Percentiles rank a stretch among this genome's conserved stretches.
phyloP scores from a whole-genome alignment of 2,888 invertebrate genomes.

The Chalcis sispes region DNA sequence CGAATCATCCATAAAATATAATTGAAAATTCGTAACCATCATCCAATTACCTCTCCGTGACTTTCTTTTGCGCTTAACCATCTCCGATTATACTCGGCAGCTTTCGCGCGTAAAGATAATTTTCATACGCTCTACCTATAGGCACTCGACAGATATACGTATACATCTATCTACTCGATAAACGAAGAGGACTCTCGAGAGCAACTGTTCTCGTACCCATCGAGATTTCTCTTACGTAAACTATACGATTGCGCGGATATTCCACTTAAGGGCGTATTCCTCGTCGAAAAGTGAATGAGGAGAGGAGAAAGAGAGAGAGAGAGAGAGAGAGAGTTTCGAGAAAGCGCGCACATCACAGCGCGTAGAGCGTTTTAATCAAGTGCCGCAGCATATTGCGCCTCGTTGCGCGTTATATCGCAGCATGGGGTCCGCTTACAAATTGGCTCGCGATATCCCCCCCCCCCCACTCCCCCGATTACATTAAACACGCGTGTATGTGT shows the following conservation, averaged over 20 bases:
- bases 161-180: neutral
- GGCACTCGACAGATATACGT: neutral
- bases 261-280: slow-evolving; percentile 62
- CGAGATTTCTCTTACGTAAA: slow-evolving; percentile 31
- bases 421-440: slow-evolving; percentile 73
- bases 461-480: neutral
- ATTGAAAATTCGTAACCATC: too few species aligned
- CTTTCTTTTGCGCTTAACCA: too few species aligned
- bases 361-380: slow-evolving; percentile 73
- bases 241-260: slow-evolving; percentile 2
- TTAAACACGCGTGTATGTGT: too few species aligned
- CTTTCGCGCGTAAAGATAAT: slow-evolving; percentile 7
- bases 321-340: slow-evolving; percentile 7
- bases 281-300: too few species aligned
- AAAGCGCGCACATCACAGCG: slow-evolving; percentile 60
- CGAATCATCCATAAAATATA: too few species aligned
- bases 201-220: too few species aligned
- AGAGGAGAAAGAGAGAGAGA: slow-evolving; percentile 17
- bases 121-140: slow-evolving; percentile 14
- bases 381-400: slow-evolving; percentile 71
- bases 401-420: slow-evolving; percentile 66
- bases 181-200: too few species aligned
- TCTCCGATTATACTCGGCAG: neutral
- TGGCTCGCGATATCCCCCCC: slow-evolving; percentile 62
- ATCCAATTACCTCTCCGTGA: neutral